Conservation (phyloP, 2,888 invertebrate genomes). For the Helicoverpa assulta region DNA sequence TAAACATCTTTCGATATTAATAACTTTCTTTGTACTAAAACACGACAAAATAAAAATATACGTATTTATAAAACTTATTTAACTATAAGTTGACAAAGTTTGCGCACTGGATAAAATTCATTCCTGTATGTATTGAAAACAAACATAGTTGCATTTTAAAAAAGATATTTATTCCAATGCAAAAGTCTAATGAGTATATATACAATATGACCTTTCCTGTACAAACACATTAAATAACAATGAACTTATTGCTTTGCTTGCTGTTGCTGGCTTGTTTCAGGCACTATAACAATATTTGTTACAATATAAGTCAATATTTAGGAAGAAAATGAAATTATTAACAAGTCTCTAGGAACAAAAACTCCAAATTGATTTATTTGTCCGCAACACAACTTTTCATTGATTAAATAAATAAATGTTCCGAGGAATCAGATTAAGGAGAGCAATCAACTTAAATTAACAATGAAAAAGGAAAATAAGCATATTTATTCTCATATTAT, state of each 20-base stretch:
- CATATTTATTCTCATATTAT: conserved; percentile 9
- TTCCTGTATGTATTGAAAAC: background rate
- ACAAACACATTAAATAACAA: conserved; percentile 67
- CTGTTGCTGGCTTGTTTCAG: conserved; percentile 23
- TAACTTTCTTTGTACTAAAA: too few species aligned
- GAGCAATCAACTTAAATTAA: background rate
- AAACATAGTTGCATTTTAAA: conserved; percentile 62
- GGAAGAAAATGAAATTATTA: background rate
- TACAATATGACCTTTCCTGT: conserved; percentile 73
- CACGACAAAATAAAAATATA: too few species aligned
- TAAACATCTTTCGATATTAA: too few species aligned
- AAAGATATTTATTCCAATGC: conserved; percentile 74
- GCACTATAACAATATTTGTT: conserved; percentile 30
- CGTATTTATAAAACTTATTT: too few species aligned
- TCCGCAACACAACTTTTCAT: background rate
- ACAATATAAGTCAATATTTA: conserved; percentile 21
- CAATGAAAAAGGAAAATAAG: conserved; percentile 14
- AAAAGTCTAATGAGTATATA: conserved; percentile 77
- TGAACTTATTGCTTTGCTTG: conserved; percentile 64
- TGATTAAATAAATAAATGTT: too few species aligned
- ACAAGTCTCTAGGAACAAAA: conserved; percentile 17
- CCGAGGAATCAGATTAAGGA: too few species aligned
- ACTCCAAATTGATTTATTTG: conserved; percentile 10
- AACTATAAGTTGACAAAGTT: too few species aligned
- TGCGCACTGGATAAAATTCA: too few species aligned